These are phyloP conservation scores for Sebastes schlegelii DNA, from an alignment of 2,113 vertebrate genomes.

Conservation along the genomic window DNA sequence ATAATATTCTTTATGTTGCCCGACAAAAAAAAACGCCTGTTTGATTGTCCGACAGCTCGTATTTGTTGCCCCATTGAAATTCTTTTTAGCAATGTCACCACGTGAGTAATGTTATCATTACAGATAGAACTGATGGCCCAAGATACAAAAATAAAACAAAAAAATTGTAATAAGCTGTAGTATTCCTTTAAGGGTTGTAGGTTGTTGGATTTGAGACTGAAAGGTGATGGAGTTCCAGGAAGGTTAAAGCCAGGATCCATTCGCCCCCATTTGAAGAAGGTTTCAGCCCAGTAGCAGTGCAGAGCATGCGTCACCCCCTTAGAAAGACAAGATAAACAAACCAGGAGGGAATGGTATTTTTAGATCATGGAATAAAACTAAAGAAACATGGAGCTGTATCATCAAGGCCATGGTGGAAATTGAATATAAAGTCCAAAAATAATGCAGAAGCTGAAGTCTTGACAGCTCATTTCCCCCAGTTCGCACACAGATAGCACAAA, in stretches of 20 bases:
- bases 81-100: background rate
- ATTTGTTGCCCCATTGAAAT: background rate
- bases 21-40: background rate
- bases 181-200: background rate
- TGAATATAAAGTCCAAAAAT: conserved; percentile 1
- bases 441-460: conserved; percentile 7
- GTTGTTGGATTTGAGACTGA: background rate
- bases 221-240: background rate
- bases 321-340: background rate
- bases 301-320: background rate
- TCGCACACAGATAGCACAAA: background rate
- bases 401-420: background rate
- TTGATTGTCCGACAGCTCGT: background rate
- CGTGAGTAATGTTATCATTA: background rate
- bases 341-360: background rate
- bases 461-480: conserved; percentile 1
- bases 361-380: background rate
- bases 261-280: background rate
- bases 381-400: background rate
- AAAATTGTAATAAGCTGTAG: background rate
- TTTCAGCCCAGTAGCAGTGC: background rate
- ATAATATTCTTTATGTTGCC: background rate
- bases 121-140: background rate
- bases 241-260: background rate
- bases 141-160: background rate